Conservation (phyloP, 2,888 invertebrate genomes). For the Drosophila macrospina region DNA sequence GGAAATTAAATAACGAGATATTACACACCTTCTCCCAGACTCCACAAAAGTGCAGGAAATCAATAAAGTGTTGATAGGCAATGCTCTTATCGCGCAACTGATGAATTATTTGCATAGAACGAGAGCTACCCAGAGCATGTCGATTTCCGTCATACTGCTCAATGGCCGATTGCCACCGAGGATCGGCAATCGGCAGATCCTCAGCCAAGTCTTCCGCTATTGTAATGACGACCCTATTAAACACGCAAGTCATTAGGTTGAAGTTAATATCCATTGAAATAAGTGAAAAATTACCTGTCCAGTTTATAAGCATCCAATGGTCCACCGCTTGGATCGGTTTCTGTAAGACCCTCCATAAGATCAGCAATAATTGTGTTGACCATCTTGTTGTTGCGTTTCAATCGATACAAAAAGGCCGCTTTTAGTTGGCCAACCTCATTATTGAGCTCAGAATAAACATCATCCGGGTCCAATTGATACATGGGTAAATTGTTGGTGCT, state of each 20-base stretch:
- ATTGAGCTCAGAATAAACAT: slow-evolving; percentile 87
- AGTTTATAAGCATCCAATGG: slow-evolving; percentile 76
- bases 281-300: slow-evolving; percentile 66
- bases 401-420: slow-evolving; percentile 91
- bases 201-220: slow-evolving; percentile 93
- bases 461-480: slow-evolving; percentile 89
- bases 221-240: slow-evolving; percentile 87
- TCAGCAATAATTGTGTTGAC: slow-evolving; percentile 86
- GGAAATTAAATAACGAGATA: background rate
- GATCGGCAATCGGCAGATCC: slow-evolving; percentile 95
- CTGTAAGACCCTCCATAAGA: slow-evolving; percentile 81
- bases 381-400: slow-evolving; percentile 87
- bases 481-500: slow-evolving; percentile 88
- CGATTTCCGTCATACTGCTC: slow-evolving; percentile 79
- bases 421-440: slow-evolving; percentile 88
- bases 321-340: slow-evolving; percentile 66
- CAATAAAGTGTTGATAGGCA: slow-evolving; percentile 91
- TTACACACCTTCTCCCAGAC: slow-evolving; percentile 88
- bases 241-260: slow-evolving; percentile 19
- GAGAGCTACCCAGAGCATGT: slow-evolving; percentile 89
- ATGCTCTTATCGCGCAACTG: slow-evolving; percentile 95
- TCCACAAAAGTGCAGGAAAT: slow-evolving; percentile 90
- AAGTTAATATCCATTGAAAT: background rate
- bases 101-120: slow-evolving; percentile 93
- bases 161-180: slow-evolving; percentile 86